Conservation (phyloP, 2,888 invertebrate genomes). For the Cosmia trapezina region DNA sequence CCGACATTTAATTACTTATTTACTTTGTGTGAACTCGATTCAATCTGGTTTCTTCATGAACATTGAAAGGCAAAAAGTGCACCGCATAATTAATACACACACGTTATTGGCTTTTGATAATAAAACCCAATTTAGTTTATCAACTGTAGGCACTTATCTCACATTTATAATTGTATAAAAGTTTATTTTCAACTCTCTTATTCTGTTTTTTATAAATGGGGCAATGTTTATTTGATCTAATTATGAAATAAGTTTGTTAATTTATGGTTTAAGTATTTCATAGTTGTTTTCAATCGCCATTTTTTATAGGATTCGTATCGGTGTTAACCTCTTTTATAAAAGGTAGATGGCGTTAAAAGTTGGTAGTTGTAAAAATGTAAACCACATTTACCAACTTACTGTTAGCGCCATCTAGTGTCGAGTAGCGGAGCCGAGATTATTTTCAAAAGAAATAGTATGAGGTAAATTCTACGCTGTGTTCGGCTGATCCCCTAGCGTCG, state of each 20-base stretch:
- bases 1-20: too few relatives aligned
- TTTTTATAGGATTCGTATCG: neutral
- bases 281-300: neutral
- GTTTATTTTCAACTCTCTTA: neutral
- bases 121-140: neutral
- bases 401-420: constrained; percentile 53
- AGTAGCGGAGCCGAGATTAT: constrained; percentile 53
- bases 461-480: neutral
- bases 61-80: too few relatives aligned
- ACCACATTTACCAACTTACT: neutral
- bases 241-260: neutral
- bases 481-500: constrained; percentile 32
- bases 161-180: neutral
- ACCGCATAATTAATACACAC: neutral
- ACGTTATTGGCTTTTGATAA: neutral
- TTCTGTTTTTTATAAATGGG: neutral
- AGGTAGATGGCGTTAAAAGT: constrained; percentile 35
- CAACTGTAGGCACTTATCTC: neutral
- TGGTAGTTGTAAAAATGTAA: neutral
- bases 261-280: neutral
- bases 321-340: neutral
- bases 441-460: neutral
- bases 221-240: neutral
- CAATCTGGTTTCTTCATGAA: too few relatives aligned
- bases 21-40: too few relatives aligned